phyloP scores from a whole-genome alignment of 2,888 invertebrate species.

The Scaptomyza cyrtandrae region DNA sequence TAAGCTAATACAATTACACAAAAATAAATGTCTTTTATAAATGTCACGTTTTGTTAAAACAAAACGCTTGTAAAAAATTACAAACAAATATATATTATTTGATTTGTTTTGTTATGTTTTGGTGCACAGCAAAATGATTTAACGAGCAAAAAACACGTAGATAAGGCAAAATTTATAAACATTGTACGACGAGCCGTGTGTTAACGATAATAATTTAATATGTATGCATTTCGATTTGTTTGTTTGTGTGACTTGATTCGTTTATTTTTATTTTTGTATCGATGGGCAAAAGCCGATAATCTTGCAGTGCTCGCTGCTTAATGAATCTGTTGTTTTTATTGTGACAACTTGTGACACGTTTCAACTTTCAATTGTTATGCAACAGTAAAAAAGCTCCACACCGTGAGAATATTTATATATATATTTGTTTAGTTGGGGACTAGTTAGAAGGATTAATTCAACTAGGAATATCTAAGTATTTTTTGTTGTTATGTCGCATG shows the following conservation, averaged over 20 bases:
- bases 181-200: slow-evolving; percentile 47
- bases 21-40: slow-evolving; percentile 75
- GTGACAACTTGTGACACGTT: slow-evolving; percentile 61
- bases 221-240: slow-evolving; percentile 31
- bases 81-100: slow-evolving; percentile 40
- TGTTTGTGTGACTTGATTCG: slow-evolving; percentile 12
- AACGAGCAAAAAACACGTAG: slow-evolving; percentile 70
- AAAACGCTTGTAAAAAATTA: slow-evolving; percentile 48
- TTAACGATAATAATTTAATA: slow-evolving; percentile 42
- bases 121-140: slow-evolving; percentile 66
- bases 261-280: slow-evolving; percentile 13
- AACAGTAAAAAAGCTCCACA: slow-evolving; percentile 53
- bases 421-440: slow-evolving; percentile 65
- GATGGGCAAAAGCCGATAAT: slow-evolving; percentile 23
- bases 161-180: slow-evolving; percentile 70
- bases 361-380: slow-evolving; percentile 33
- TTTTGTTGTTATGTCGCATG: slow-evolving; percentile 25
- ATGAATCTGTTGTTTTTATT: slow-evolving; percentile 12
- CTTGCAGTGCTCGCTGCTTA: slow-evolving; percentile 15
- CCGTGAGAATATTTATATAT: slow-evolving; percentile 34
- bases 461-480: slow-evolving; percentile 70
- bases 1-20: slow-evolving; percentile 69
- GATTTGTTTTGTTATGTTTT: slow-evolving; percentile 9
- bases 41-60: slow-evolving; percentile 42
- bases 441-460: slow-evolving; percentile 77